Conservation (phyloP, 2,888 invertebrate genomes). For the Cosmia trapezina region DNA sequence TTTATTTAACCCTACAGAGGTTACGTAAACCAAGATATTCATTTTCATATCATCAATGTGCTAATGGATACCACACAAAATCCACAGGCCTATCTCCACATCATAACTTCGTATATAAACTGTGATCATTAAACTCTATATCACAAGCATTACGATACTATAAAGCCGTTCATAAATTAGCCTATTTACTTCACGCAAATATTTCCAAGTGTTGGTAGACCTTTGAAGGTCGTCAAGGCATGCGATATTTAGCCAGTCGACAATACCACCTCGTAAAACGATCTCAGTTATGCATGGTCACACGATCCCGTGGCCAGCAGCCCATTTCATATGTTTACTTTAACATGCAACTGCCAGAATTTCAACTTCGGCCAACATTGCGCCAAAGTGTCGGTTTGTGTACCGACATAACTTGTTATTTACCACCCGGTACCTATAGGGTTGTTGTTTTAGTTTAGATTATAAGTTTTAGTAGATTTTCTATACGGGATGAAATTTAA, state of each 20-base stretch:
- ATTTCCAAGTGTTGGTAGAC: constrained; percentile 33
- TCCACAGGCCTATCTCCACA: constrained; percentile 31
- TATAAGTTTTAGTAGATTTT: constrained; percentile 1
- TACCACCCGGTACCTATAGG: constrained; percentile 18
- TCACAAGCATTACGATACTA: constrained; percentile 55
- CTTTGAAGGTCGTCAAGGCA: constrained; percentile 43
- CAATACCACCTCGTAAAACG: constrained; percentile 53
- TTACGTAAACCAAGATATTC: constrained; percentile 33
- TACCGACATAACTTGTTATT: constrained; percentile 52
- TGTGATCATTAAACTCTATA: constrained; percentile 56
- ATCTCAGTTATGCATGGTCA: constrained; percentile 68
- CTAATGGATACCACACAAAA: constrained; percentile 34
- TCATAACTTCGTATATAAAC: constrained; percentile 47
- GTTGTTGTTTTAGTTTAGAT: constrained; percentile 15
- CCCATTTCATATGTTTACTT: constrained; percentile 62
- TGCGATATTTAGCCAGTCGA: constrained; percentile 53
- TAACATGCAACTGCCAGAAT: constrained; percentile 65
- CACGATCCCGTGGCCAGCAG: constrained; percentile 56
- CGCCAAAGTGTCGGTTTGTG: constrained; percentile 49
- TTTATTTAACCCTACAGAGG: background rate
- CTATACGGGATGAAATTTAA: too few species aligned
- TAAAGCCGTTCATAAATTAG: constrained; percentile 58
- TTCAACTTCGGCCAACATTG: constrained; percentile 55
- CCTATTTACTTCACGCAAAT: constrained; percentile 48
- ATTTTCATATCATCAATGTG: constrained; percentile 30